Percentiles rank a stretch among this genome's conserved stretches.
Evolutionary conservation across 1,140 invertebrate genomes (phyloP).

Genomic region (Galleria mellonella): DNA sequence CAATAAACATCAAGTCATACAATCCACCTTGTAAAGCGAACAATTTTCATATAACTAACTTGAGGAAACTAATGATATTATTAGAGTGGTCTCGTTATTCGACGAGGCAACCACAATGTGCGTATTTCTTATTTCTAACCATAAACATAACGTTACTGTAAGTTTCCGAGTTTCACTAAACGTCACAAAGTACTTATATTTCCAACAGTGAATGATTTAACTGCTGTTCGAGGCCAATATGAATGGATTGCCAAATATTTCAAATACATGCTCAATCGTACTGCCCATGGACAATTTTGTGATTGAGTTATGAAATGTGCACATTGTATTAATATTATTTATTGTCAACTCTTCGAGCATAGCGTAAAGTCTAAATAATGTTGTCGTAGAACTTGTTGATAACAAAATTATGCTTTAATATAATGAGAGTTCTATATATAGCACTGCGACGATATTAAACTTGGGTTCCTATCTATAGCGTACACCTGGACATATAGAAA

Average conservation of each 20-base stretch:
- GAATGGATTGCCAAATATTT: conserved; percentile 43
- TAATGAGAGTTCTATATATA: conserved; percentile 66
- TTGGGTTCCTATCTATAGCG: conserved; percentile 57
- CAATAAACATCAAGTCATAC: conserved; percentile 1
- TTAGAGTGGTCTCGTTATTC: conserved; percentile 31
- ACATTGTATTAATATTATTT: conserved; percentile 56
- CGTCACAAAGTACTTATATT: conserved; percentile 46
- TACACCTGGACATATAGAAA: conserved; percentile 13
- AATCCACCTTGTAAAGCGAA: conserved; percentile 1
- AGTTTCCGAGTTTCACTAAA: conserved; percentile 10
- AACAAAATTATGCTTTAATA: conserved; percentile 67
- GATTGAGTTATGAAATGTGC: conserved; percentile 37
- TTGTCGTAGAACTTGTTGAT: conserved; percentile 64
- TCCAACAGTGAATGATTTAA: conserved; percentile 2
- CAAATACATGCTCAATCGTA: conserved; percentile 42
- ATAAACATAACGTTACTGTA: conserved; percentile 5
- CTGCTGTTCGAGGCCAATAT: not conserved
- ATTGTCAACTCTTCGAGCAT: conserved; percentile 51
- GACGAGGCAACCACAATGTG: conserved; percentile 39
- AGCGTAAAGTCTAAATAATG: conserved; percentile 61
- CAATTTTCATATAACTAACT: conserved; percentile 1
- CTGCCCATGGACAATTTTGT: conserved; percentile 14
- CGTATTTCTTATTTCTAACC: conserved; percentile 42
- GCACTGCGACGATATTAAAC: conserved; percentile 48
- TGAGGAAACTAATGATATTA: conserved; percentile 11